Percentiles rank a stretch among this genome's conserved stretches.
phyloP scores from a whole-genome alignment of 2,797 vertebrate species.

The Catharus ustulatus region DNA sequence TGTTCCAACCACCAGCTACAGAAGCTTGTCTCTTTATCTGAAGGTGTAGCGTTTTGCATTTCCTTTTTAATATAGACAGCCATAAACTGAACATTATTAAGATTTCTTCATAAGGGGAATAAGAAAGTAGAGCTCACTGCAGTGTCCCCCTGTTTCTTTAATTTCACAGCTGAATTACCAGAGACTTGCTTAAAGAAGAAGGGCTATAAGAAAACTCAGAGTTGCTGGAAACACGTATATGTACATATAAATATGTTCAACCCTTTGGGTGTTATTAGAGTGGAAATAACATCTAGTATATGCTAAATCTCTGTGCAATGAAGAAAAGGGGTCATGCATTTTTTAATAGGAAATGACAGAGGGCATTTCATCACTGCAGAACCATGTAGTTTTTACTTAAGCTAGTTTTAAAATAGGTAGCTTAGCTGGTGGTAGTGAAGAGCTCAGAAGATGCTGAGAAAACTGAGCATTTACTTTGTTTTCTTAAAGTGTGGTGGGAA shows the following conservation, averaged over 20 bases:
- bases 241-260: slow-evolving; percentile 26
- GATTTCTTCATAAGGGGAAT: neutral
- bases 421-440: neutral
- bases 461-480: neutral
- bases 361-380: slow-evolving; percentile 4
- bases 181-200: neutral
- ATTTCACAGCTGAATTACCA: slow-evolving; percentile 61
- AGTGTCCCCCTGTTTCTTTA: neutral
- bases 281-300: slow-evolving; percentile 3
- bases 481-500: neutral
- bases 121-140: neutral
- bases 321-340: slow-evolving; percentile 18
- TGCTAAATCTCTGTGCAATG: neutral
- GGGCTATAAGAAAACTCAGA: neutral
- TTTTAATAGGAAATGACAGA: slow-evolving; percentile 32
- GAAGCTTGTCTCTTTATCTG: neutral
- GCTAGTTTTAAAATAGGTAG: neutral
- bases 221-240: neutral
- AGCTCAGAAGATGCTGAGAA: neutral
- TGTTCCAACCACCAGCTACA: neutral
- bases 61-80: neutral
- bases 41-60: neutral
- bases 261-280: slow-evolving; percentile 27
- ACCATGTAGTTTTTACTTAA: neutral
- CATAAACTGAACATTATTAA: slow-evolving; percentile 13